Evolutionary conservation across 92 coral and sea anemone genomes (phyloP), one percentile per base, ranked within the genome.

Genomic region (Palythoa grandis): DNA sequence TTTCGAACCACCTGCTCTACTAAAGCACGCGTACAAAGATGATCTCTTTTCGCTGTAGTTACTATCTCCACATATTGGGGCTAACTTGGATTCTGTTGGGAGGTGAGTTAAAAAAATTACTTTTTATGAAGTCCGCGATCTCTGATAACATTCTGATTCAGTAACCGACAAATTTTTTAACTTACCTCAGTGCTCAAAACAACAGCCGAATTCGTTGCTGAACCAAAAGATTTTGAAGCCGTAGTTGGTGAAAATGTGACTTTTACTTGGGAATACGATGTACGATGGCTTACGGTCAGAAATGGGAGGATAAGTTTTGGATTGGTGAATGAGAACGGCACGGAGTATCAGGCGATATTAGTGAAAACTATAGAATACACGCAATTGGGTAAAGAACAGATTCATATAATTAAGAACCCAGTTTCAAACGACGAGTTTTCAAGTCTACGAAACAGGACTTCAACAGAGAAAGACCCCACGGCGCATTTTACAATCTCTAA

Each of bases 221-320:
- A 29, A 39, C 85, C 85, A 12, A 23, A 29, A 24, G 85, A 66
- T 24, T 66, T 80, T 25, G 75, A 80, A 80, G 75, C 50, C 9
- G 85, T 80, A 65, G 73, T 80, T 20, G 85, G 85, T 47, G 85
- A 80, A 66, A 80, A 65, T 29, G 75, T 68, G 43, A 80, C 85
- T 13, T 80, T 80, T 20, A 20, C 74, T 5, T 80, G 85, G 85
- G 63, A 80, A 3, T 66, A 80, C 54, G 58, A 80, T 43, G 52
- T 63, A 29, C 25, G 15, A 23, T 80, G 85, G 85, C 58, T 63
- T 40, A 25, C 35, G 24, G 47, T 43, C 85, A 22, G 20, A 25
- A 14, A 2, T 23, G 85, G 74, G 15, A 20, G 13, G 73, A 66
- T 80, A 39, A 66, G 60, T 66, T 80, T 80, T 80, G 85, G 85